These are phyloP conservation scores for Parauchenoglanis punctatus DNA, from an alignment of 2,797 vertebrate species.

Conservation along the genomic window DNA sequence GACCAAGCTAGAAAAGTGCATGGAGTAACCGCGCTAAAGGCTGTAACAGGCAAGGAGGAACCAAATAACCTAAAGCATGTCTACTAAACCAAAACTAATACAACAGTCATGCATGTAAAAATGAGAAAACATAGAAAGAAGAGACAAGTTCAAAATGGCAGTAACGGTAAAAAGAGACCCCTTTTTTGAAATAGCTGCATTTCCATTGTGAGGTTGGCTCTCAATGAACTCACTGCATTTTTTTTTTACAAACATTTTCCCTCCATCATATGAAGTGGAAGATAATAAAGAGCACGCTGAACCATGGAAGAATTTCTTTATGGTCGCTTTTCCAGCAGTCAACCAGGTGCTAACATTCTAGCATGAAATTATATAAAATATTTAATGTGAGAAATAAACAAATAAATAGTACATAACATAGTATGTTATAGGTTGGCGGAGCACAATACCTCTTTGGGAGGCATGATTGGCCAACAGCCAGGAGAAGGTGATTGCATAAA, in stretches of 20 bases:
- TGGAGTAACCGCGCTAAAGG: background rate
- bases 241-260: background rate
- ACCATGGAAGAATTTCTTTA: background rate
- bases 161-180: no score
- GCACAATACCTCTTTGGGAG: background rate
- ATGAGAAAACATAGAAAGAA: background rate
- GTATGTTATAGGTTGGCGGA: background rate
- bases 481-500: slow-evolving; percentile 22
- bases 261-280: background rate
- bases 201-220: background rate
- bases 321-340: background rate
- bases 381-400: background rate
- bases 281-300: background rate
- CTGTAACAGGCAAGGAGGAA: background rate
- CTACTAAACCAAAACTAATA: background rate
- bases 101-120: background rate
- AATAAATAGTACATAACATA: background rate
- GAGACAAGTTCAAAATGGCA: background rate
- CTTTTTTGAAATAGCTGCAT: background rate
- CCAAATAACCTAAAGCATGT: background rate
- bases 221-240: background rate
- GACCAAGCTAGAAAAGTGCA: background rate
- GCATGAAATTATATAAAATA: background rate
- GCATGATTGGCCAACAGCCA: slow-evolving; percentile 2
- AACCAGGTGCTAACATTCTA: background rate